Conservation (phyloP, 2,797 vertebrate genomes). For the Hyperoplus immaculatus region DNA sequence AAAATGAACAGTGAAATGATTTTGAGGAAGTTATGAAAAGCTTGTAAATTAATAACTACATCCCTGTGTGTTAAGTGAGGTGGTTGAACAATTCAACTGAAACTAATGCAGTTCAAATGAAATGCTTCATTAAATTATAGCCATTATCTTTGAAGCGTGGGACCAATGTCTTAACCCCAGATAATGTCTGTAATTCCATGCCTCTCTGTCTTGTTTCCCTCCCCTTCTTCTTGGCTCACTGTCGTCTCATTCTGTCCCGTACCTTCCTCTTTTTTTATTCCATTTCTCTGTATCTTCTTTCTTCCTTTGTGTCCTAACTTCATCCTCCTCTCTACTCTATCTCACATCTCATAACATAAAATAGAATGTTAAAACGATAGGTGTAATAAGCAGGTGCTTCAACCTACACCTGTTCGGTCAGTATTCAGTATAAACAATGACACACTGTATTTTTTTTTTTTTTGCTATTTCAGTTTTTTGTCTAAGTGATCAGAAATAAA, state of each 20-base stretch:
- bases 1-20: conserved; percentile 8
- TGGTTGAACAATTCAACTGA: conserved; percentile 10
- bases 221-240: conserved; percentile 3
- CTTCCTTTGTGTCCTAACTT: not conserved
- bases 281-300: not conserved
- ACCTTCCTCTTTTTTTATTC: not conserved
- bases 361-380: too few relatives aligned
- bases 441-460: too few relatives aligned
- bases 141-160: conserved; percentile 49
- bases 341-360: not conserved
- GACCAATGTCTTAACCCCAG: conserved; percentile 26
- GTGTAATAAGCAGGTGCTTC: too few relatives aligned
- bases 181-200: conserved; percentile 50
- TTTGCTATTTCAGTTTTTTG: too few relatives aligned
- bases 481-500: too few relatives aligned
- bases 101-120: conserved; percentile 31
- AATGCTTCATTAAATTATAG: conserved; percentile 52
- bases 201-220: conserved; percentile 26
- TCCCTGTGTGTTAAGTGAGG: conserved; percentile 42
- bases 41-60: conserved; percentile 31
- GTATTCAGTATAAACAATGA: too few relatives aligned
- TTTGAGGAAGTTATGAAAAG: conserved; percentile 8
- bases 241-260: conserved; percentile 10
- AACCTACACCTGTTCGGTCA: too few relatives aligned
- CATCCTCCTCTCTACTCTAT: not conserved